These are phyloP conservation scores for Sebastes diploproa DNA, from an alignment of 2,797 vertebrate genomes.

Conservation along the genomic window DNA sequence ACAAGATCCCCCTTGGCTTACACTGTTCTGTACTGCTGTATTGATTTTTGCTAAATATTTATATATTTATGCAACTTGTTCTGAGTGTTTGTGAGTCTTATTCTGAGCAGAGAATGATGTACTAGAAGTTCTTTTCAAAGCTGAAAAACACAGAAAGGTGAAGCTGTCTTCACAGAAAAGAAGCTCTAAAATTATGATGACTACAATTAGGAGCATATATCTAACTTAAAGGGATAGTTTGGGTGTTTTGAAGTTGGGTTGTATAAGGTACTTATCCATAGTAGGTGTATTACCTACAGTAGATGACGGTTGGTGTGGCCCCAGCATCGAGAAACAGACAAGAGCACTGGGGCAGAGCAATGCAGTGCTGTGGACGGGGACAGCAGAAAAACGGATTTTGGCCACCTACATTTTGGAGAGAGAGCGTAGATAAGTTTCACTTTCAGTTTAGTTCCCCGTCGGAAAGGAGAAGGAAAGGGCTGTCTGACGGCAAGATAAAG, in stretches of 20 bases:
- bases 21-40: slow-evolving; percentile 42
- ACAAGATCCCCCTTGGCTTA: slow-evolving; percentile 42
- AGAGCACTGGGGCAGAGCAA: no score
- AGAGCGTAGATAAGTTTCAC: no score
- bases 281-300: no score
- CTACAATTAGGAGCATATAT: not conserved
- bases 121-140: slow-evolving; percentile 12
- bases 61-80: slow-evolving; percentile 53
- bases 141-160: slow-evolving; percentile 9
- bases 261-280: no score
- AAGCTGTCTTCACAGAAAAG: not conserved
- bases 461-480: no score
- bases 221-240: not conserved
- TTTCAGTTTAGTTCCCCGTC: no score
- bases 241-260: no score
- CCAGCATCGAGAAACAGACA: no score
- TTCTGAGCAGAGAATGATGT: slow-evolving; percentile 11
- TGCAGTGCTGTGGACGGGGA: no score
- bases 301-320: accelerated
- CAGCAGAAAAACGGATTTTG: no score
- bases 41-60: slow-evolving; percentile 55
- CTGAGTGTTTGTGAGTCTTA: slow-evolving; percentile 28
- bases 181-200: not conserved
- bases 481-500: no score
- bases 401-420: no score